A percentile compares a stretch with the other conserved stretches of the same genome.
phyloP scores from a whole-genome alignment of 2,888 invertebrate species.

The Leptinotarsa peninsularis region DNA sequence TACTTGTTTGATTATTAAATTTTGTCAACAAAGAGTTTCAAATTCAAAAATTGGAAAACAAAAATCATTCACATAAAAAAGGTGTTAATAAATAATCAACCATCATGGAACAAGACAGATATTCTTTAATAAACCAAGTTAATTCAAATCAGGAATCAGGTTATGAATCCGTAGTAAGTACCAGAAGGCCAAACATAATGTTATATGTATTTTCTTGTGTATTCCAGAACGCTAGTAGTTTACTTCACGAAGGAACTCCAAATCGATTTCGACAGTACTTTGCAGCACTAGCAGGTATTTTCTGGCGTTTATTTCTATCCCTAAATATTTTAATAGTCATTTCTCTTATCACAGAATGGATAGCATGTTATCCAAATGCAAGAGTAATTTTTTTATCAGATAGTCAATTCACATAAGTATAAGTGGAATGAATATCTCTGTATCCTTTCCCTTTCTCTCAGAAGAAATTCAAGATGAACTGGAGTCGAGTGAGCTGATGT shows the following conservation, averaged over 20 bases:
- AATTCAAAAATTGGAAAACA: not conserved
- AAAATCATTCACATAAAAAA: not conserved
- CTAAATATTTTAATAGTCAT: not conserved
- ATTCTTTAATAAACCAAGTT: constrained; percentile 46
- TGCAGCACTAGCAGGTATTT: constrained; percentile 73
- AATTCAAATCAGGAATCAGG: constrained; percentile 45
- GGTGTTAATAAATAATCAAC: not conserved
- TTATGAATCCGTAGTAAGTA: constrained; percentile 45
- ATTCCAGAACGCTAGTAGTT: not conserved
- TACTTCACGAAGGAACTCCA: constrained; percentile 9
- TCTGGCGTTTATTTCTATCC: not conserved
- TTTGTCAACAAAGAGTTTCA: not conserved
- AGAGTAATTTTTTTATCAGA: no score
- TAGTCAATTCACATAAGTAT: no score
- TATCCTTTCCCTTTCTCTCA: no score
- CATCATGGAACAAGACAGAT: constrained; percentile 47
- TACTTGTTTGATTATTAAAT: not conserved
- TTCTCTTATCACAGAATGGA: no score
- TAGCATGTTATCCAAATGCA: no score
- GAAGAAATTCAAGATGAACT: no score
- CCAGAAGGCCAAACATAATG: not conserved
- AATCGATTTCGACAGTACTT: constrained; percentile 74
- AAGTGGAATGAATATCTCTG: no score
- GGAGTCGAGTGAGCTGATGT: no score
- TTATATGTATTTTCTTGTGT: constrained; percentile 4